Conservation (phyloP, 2,888 invertebrate genomes). For the Eristalis arbustorum region DNA sequence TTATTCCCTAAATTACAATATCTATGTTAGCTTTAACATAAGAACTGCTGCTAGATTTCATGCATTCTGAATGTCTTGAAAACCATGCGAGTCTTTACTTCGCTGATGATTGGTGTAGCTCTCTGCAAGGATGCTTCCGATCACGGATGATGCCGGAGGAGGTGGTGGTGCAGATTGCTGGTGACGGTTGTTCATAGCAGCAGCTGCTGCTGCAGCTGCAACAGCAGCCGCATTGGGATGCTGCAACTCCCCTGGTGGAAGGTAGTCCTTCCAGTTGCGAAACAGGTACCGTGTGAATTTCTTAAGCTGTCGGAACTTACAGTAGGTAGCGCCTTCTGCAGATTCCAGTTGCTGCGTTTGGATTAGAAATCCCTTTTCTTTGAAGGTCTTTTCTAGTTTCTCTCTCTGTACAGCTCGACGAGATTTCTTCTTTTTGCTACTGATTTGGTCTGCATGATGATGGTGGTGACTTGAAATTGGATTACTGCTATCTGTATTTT, state of each 20-base stretch:
- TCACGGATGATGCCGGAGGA: conserved; percentile 63
- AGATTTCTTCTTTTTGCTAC: conserved; percentile 85
- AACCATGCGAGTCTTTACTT: conserved; percentile 42
- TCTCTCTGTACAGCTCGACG: conserved; percentile 91
- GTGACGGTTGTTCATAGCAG: conserved; percentile 69
- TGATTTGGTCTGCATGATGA: conserved; percentile 68
- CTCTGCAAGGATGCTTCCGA: conserved; percentile 59
- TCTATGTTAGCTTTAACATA: background rate
- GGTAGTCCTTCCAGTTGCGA: conserved; percentile 95
- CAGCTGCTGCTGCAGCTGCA: conserved; percentile 71
- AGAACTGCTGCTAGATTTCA: background rate
- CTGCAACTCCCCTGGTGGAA: conserved; percentile 86
- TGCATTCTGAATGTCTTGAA: conserved; percentile 55
- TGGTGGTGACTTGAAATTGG: conserved; percentile 32
- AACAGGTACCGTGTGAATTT: conserved; percentile 95
- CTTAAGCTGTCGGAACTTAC: conserved; percentile 93
- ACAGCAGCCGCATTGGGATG: conserved; percentile 71
- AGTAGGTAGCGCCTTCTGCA: conserved; percentile 95
- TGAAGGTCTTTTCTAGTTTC: conserved; percentile 94
- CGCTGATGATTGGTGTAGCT: conserved; percentile 63
- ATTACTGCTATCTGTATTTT: conserved; percentile 28
- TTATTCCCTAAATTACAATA: background rate
- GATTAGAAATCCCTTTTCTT: conserved; percentile 95
- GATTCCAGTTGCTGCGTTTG: conserved; percentile 96
- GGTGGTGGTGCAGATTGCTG: conserved; percentile 56